Percentiles rank a stretch among this genome's conserved stretches.
phyloP scores from a whole-genome alignment of 2,113 vertebrate genomes.

The Oryzias celebensis region DNA sequence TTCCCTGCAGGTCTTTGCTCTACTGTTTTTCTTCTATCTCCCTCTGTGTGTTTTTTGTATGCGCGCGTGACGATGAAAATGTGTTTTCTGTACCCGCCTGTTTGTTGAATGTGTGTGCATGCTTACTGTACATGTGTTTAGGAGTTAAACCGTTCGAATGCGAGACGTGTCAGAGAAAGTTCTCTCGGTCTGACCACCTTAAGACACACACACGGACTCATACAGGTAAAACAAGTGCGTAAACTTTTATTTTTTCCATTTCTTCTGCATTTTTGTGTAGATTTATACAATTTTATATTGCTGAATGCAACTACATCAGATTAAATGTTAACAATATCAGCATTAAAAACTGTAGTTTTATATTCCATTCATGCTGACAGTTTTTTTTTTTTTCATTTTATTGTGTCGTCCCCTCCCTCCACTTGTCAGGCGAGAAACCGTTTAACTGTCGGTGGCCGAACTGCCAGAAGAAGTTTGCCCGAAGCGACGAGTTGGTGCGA shows the following conservation, averaged over 20 bases:
- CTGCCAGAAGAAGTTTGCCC: conserved; percentile 99
- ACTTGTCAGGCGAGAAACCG: conserved; percentile 91
- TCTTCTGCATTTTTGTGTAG: conserved; percentile 56
- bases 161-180: conserved; percentile 99
- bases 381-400: not conserved
- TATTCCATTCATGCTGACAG: conserved; percentile 6
- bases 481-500: conserved; percentile 96
- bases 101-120: conserved; percentile 55
- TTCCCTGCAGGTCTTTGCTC: conserved; percentile 68
- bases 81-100: conserved; percentile 26
- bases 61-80: conserved; percentile 1
- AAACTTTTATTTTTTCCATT: conserved; percentile 91
- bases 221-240: conserved; percentile 99
- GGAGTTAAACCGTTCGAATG: conserved; percentile 99
- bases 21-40: conserved; percentile 72
- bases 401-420: not conserved
- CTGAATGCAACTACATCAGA: not conserved
- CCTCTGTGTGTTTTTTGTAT: conserved; percentile 41
- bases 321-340: not conserved
- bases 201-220: conserved; percentile 99
- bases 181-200: conserved; percentile 98
- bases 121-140: conserved; percentile 78
- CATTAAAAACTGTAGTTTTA: conserved; percentile 3
- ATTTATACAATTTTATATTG: not conserved
- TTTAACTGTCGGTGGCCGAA: conserved; percentile 98